Percentiles rank a stretch among this genome's conserved stretches.
phyloP scores from a whole-genome alignment of 2,888 invertebrate genomes.

The Drosophila recens region DNA sequence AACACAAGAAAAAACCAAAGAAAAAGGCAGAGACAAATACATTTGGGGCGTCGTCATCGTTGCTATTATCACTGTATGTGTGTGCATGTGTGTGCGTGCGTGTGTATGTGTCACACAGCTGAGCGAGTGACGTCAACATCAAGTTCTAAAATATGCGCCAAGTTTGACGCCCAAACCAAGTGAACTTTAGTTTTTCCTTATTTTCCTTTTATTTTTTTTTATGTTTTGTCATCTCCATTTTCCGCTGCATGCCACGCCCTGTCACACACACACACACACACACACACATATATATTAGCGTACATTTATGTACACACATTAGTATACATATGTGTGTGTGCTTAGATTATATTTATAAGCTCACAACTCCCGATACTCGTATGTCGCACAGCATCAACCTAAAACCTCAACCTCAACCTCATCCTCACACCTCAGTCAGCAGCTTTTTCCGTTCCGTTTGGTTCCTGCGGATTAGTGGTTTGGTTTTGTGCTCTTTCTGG shows the following conservation, averaged over 20 bases:
- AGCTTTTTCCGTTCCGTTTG: conserved; percentile 7
- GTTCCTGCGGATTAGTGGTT: conserved; percentile 21
- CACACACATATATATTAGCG: conserved; percentile 19
- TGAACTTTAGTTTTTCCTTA: conserved; percentile 47
- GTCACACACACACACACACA: too few species aligned
- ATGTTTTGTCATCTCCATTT: conserved; percentile 2
- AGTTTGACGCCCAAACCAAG: conserved; percentile 55
- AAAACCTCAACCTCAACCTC: not conserved
- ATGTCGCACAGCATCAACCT: too few species aligned
- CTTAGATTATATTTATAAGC: conserved; percentile 59
- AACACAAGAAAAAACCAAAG: not conserved
- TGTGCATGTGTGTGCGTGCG: conserved; percentile 18
- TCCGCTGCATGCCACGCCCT: conserved; percentile 68
- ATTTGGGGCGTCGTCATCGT: conserved; percentile 38
- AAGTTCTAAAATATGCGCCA: conserved; percentile 73
- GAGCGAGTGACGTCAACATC: conserved; percentile 67
- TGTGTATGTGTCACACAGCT: conserved; percentile 34
- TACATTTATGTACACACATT: not conserved
- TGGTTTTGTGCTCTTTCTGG: not conserved
- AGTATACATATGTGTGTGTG: conserved; percentile 10
- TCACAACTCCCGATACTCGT: conserved; percentile 25
- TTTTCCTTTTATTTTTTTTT: conserved; percentile 1
- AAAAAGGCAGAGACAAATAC: not conserved
- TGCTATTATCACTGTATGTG: conserved; percentile 42
- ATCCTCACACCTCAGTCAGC: not conserved